Percentiles rank a stretch among this genome's conserved stretches.
Evolutionary conservation across 2,888 invertebrate species (phyloP).

Genomic region (Nemapogon koenigi): DNA sequence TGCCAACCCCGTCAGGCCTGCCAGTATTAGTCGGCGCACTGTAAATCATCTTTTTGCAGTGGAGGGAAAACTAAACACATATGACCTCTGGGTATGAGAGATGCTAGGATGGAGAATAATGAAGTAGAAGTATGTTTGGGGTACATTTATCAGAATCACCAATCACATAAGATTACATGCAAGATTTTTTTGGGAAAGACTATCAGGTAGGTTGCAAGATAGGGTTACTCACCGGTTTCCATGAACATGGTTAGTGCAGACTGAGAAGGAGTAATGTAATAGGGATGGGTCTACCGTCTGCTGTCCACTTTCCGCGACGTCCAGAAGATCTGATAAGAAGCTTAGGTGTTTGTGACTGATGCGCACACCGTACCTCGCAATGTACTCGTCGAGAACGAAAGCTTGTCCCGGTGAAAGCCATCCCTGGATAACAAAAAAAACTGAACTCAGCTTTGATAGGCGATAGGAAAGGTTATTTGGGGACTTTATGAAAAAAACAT

Average conservation of each 20-base stretch:
- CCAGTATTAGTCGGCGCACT: conserved; percentile 62
- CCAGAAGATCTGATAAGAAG: conserved; percentile 93
- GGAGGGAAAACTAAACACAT: conserved; percentile 7
- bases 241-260: conserved; percentile 99
- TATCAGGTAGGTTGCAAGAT: background rate
- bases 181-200: no score
- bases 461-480: no score
- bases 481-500: no score
- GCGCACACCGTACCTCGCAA: conserved; percentile 95
- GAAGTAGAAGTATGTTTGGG: no score
- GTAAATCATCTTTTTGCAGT: conserved; percentile 29
- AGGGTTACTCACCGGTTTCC: conserved; percentile 85
- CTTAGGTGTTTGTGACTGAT: conserved; percentile 97
- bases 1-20: conserved; percentile 98
- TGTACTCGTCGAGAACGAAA: conserved; percentile 97
- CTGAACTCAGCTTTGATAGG: no score
- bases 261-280: conserved; percentile 99
- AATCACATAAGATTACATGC: background rate
- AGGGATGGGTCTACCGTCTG: conserved; percentile 97
- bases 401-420: conserved; percentile 99
- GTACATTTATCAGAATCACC: background rate
- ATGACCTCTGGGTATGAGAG: conserved; percentile 3
- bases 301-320: conserved; percentile 88
- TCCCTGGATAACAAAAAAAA: no score
- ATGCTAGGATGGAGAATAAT: background rate